Conservation (phyloP, 2,888 invertebrate species). For the Labia minor region DNA sequence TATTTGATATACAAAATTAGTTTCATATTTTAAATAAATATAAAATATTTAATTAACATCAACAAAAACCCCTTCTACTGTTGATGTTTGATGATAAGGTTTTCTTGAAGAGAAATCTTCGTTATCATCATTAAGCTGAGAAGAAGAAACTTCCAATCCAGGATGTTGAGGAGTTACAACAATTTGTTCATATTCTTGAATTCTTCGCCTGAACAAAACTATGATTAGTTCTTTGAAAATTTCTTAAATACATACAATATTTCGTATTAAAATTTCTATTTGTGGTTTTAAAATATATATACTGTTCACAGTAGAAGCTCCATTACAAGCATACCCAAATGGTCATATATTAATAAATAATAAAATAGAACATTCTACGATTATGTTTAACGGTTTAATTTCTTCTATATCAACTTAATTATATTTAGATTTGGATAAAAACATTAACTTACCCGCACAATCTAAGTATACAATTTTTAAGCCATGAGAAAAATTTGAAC, state of each 20-base stretch:
- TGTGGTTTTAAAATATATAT: no score
- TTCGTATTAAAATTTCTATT: background rate
- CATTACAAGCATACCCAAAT: no score
- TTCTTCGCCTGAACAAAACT: slow-evolving; percentile 52
- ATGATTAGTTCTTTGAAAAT: slow-evolving; percentile 22
- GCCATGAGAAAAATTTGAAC: slow-evolving; percentile 69
- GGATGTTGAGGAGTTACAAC: slow-evolving; percentile 75
- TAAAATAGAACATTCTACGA: no score
- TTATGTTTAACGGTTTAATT: no score
- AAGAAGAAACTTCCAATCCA: slow-evolving; percentile 65
- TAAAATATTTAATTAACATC: slow-evolving; percentile 38
- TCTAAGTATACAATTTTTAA: slow-evolving; percentile 57
- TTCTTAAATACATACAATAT: no score
- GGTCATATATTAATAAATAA: no score
- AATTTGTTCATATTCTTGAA: slow-evolving; percentile 73
- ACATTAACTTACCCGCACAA: slow-evolving; percentile 62
- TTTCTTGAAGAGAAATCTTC: slow-evolving; percentile 86
- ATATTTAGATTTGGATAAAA: no score
- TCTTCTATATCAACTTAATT: no score
- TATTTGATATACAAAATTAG: no score
- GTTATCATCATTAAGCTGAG: slow-evolving; percentile 88
- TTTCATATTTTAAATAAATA: no score
- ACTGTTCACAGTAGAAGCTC: no score
- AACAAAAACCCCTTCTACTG: slow-evolving; percentile 58
- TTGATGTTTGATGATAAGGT: slow-evolving; percentile 84